phyloP scores from a whole-genome alignment of 2,113 vertebrate species.

The Vidua chalybeata region DNA sequence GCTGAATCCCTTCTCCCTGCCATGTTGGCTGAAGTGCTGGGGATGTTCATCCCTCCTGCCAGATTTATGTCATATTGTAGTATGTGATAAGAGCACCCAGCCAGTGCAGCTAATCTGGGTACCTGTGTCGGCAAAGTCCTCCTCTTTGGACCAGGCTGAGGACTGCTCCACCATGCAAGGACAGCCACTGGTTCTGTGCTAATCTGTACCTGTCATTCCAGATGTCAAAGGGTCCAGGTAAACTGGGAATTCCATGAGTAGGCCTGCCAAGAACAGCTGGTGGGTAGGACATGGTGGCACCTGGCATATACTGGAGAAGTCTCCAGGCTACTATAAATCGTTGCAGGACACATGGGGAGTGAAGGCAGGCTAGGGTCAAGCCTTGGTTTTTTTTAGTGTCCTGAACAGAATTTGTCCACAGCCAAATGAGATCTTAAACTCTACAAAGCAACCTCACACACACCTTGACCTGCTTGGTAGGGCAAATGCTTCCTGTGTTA shows the following conservation, averaged over 20 bases:
- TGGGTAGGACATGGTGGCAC: background rate
- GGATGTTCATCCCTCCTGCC: background rate
- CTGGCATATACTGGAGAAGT: background rate
- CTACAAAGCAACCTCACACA: background rate
- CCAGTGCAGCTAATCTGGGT: background rate
- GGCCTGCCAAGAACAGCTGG: background rate
- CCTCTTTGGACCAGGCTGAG: background rate
- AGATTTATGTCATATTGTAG: background rate
- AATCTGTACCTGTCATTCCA: background rate
- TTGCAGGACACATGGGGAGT: background rate
- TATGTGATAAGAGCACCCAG: fast-evolving
- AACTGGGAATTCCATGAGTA: background rate
- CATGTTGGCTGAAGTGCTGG: background rate
- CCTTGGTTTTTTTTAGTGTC: background rate
- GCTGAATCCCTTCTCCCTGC: background rate
- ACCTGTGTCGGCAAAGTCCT: background rate
- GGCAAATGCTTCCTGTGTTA: background rate
- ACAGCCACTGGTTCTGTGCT: background rate
- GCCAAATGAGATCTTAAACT: background rate
- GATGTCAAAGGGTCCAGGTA: background rate
- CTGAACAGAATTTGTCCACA: background rate
- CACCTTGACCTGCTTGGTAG: background rate
- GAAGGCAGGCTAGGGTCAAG: background rate
- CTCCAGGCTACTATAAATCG: background rate
- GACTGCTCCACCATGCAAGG: background rate